These are phyloP conservation scores for Actias luna DNA, from an alignment of 2,888 invertebrate genomes.

Conservation along the genomic window DNA sequence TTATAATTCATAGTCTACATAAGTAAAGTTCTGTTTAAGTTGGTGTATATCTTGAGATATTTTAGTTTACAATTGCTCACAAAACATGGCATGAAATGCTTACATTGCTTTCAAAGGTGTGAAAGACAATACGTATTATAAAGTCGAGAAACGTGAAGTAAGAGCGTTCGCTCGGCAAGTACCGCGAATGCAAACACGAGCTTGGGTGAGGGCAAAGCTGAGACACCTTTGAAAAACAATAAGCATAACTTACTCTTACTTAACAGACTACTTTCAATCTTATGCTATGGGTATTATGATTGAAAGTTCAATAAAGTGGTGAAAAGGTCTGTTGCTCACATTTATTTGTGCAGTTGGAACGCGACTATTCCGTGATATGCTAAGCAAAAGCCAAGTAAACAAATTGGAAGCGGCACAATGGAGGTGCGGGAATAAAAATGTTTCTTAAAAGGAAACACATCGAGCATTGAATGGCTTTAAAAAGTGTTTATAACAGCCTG, in stretches of 20 bases:
- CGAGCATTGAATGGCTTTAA: constrained; percentile 12
- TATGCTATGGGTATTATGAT: constrained; percentile 17
- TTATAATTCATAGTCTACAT: neutral
- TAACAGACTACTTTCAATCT: constrained; percentile 25
- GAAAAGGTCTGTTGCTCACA: constrained; percentile 62
- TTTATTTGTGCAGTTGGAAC: constrained; percentile 65
- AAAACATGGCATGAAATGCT: constrained; percentile 34
- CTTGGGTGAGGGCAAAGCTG: constrained; percentile 59
- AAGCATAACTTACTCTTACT: constrained; percentile 23
- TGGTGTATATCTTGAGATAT: neutral
- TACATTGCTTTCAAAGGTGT: constrained; percentile 62
- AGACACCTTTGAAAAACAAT: constrained; percentile 31
- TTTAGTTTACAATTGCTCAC: neutral
- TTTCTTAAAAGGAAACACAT: constrained; percentile 40
- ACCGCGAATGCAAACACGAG: constrained; percentile 71
- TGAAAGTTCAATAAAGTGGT: constrained; percentile 19
- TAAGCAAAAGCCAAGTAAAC: constrained; percentile 75
- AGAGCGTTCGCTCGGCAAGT: constrained; percentile 71
- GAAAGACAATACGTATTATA: constrained; percentile 70
- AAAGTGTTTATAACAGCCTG: constrained; percentile 1
- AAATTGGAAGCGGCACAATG: constrained; percentile 64
- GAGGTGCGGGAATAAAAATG: constrained; percentile 47
- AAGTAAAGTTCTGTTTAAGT: neutral
- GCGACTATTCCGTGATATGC: constrained; percentile 71
- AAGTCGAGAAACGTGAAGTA: constrained; percentile 67